Evolutionary conservation across 2,888 invertebrate genomes (phyloP).

Genomic region (Rutpela maculata): DNA sequence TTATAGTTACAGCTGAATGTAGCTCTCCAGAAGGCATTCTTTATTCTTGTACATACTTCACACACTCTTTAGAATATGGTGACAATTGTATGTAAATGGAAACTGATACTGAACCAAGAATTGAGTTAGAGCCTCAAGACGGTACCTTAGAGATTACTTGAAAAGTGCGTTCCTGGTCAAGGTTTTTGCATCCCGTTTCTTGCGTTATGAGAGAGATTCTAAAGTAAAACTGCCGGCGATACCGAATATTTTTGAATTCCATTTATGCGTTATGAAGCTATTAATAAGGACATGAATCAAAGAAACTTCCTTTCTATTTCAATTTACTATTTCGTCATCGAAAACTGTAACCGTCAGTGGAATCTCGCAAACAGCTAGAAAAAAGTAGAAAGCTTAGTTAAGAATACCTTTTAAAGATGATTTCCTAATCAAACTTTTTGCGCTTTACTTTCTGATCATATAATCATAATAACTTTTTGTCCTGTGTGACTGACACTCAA

Average conservation of each 20-base stretch:
- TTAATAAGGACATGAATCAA: too few relatives aligned
- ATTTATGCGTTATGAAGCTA: too few relatives aligned
- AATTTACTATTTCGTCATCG: too few relatives aligned
- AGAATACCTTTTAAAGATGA: neutral
- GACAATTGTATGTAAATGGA: conserved; percentile 23
- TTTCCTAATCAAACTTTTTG: neutral
- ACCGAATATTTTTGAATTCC: too few relatives aligned
- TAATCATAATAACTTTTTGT: too few relatives aligned
- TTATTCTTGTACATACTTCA: conserved; percentile 29
- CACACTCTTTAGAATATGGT: conserved; percentile 20
- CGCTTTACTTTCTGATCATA: too few relatives aligned
- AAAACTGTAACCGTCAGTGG: too few relatives aligned
- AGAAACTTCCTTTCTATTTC: too few relatives aligned
- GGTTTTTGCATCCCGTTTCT: neutral
- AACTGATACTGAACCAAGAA: neutral
- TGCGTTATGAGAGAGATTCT: too few relatives aligned
- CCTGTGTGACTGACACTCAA: too few relatives aligned
- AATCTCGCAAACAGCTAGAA: too few relatives aligned
- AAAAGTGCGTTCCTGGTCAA: neutral
- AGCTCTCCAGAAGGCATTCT: conserved; percentile 27
- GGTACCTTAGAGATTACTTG: neutral
- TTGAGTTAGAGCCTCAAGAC: neutral
- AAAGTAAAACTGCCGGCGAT: too few relatives aligned
- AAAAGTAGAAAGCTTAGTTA: neutral
- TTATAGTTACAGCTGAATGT: conserved; percentile 50